phyloP scores from a whole-genome alignment of 2,888 invertebrate species.

The Tigriopus californicus region DNA sequence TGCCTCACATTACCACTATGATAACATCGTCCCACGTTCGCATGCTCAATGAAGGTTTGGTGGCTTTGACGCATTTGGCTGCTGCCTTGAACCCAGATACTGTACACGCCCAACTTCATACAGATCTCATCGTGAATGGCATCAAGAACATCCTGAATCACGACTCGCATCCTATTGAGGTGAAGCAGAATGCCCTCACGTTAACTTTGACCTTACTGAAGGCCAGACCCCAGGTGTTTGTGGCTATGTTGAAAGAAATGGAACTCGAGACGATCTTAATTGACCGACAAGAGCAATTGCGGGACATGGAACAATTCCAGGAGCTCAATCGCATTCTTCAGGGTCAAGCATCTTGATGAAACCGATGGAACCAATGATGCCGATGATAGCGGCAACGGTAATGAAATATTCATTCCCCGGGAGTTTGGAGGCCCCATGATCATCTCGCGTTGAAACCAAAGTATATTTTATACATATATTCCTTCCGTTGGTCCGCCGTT shows the following conservation, averaged over 20 bases:
- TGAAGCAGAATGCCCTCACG: conserved; percentile 4
- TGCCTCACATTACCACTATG: conserved; percentile 1
- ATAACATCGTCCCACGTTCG: neutral
- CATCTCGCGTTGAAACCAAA: no score
- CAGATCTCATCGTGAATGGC: conserved; percentile 7
- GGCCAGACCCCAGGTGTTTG: neutral
- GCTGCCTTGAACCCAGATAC: neutral
- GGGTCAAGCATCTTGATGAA: no score
- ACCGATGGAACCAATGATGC: no score
- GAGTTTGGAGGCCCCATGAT: no score
- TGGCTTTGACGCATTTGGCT: neutral
- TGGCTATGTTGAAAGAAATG: neutral
- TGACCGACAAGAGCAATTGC: no score
- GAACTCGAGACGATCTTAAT: neutral
- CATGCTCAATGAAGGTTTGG: conserved; percentile 7
- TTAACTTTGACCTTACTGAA: neutral
- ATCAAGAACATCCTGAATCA: neutral
- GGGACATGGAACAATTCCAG: no score
- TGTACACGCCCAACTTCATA: conserved; percentile 2
- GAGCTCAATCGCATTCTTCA: no score
- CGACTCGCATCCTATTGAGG: neutral
- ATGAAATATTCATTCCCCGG: no score
- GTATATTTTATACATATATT: no score
- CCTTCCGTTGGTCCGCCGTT: no score
- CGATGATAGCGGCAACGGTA: no score